Conservation (phyloP, 1,140 invertebrate species). For the Drosophila saltans region DNA sequence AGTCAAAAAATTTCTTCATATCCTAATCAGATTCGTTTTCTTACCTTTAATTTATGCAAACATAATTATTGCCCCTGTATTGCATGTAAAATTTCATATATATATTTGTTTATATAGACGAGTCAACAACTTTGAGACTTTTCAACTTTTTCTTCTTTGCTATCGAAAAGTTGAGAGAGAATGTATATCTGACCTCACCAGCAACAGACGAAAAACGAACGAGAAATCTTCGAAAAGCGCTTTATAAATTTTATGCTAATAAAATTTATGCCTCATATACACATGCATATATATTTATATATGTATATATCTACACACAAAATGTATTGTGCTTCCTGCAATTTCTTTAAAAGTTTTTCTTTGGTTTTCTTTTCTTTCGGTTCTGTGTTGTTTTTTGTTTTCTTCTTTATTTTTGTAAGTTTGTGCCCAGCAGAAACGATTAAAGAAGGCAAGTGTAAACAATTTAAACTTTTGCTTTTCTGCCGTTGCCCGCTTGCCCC, state of each 20-base stretch:
- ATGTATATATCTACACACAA: slow-evolving; percentile 11
- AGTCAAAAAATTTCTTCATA: background rate
- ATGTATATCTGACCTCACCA: background rate
- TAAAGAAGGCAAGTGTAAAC: slow-evolving; percentile 45
- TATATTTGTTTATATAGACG: background rate
- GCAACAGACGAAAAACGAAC: slow-evolving; percentile 12
- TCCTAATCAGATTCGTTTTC: background rate
- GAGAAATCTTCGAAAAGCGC: slow-evolving; percentile 50
- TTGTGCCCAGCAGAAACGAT: slow-evolving; percentile 20
- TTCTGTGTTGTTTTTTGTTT: background rate
- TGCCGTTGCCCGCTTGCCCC: background rate
- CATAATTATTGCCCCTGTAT: background rate
- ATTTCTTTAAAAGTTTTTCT: slow-evolving; percentile 48
- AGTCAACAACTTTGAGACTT: slow-evolving; percentile 2
- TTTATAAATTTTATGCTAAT: slow-evolving; percentile 67
- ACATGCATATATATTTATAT: slow-evolving; percentile 38
- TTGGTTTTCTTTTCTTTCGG: slow-evolving; percentile 3
- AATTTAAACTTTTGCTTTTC: slow-evolving; percentile 49
- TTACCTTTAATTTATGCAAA: background rate
- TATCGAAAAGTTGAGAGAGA: background rate
- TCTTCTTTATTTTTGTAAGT: slow-evolving; percentile 8
- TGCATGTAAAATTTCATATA: background rate
- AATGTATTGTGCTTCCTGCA: slow-evolving; percentile 59
- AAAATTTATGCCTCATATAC: slow-evolving; percentile 47
- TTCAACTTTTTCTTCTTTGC: slow-evolving; percentile 18